A percentile compares a stretch with the other conserved stretches of the same genome.
These are phyloP conservation scores for Sebastes nivosus DNA, from an alignment of 2,797 vertebrate genomes.

Conservation along the genomic window DNA sequence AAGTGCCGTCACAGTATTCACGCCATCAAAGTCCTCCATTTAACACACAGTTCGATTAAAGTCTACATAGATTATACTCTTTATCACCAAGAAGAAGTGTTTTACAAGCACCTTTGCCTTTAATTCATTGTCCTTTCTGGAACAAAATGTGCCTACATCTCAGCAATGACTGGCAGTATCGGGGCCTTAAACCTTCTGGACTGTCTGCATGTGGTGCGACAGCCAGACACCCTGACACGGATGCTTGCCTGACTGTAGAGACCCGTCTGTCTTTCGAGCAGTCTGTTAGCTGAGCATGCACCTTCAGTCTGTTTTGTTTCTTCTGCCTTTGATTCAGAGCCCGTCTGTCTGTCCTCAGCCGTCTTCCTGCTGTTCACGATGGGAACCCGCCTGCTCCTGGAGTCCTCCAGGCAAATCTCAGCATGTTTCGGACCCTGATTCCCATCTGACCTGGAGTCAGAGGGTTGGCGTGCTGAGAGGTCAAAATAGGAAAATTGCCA, in stretches of 20 bases:
- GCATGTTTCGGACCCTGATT: accelerated
- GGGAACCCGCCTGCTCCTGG: background rate
- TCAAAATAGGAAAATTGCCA: accelerated
- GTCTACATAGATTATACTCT: background rate
- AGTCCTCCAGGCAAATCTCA: background rate
- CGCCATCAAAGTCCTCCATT: background rate
- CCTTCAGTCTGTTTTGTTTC: background rate
- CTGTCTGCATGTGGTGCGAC: constrained; percentile 15
- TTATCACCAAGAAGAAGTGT: background rate
- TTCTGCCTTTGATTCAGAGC: background rate
- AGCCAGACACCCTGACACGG: constrained; percentile 23
- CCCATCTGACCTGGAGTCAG: background rate
- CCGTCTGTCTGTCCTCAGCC: background rate
- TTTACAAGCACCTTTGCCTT: background rate
- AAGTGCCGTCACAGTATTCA: too few species aligned
- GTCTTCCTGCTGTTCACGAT: background rate
- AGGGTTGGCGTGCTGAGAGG: accelerated
- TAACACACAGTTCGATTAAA: background rate
- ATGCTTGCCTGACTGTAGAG: background rate
- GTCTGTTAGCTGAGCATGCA: accelerated
- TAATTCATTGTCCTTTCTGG: background rate
- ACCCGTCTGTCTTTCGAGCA: background rate
- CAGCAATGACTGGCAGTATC: constrained; percentile 55
- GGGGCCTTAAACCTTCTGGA: constrained; percentile 44
- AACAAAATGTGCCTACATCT: constrained; percentile 28